Conservation (phyloP, 2,888 invertebrate species). For the Ochlodes sylvanus region DNA sequence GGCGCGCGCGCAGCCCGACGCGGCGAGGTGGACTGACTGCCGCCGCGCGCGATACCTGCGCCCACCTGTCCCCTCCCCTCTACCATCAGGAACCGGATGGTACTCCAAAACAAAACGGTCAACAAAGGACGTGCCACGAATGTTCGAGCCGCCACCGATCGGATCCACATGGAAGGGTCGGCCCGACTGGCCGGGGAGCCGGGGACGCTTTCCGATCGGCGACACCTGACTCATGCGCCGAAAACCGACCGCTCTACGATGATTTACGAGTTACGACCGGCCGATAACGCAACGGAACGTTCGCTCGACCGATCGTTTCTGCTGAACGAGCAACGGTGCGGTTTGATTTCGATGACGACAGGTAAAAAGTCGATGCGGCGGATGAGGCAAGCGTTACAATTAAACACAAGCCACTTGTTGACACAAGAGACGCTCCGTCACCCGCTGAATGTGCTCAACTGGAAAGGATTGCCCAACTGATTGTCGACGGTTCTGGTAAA, state of each 20-base stretch:
- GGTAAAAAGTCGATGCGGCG: constrained; percentile 53
- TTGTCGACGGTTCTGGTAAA: constrained; percentile 66
- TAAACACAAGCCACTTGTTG: constrained; percentile 63
- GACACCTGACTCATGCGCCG: constrained; percentile 74
- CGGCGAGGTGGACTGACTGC: constrained; percentile 76
- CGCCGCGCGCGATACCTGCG: constrained; percentile 79
- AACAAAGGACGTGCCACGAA: constrained; percentile 84
- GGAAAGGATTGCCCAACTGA: constrained; percentile 73
- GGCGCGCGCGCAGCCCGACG: constrained; percentile 79
- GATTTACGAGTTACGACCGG: constrained; percentile 52
- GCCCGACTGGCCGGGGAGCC: constrained; percentile 48
- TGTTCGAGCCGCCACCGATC: constrained; percentile 77
- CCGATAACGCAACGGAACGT: constrained; percentile 47
- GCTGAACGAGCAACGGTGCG: constrained; percentile 49
- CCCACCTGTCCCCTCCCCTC: constrained; percentile 81
- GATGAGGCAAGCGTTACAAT: constrained; percentile 58
- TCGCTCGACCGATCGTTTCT: constrained; percentile 53
- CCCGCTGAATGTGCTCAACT: constrained; percentile 67
- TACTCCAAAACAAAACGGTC: constrained; percentile 84
- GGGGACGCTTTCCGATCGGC: constrained; percentile 58
- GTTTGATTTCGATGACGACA: constrained; percentile 56
- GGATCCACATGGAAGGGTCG: constrained; percentile 62
- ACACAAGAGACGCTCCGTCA: constrained; percentile 58
- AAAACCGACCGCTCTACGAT: constrained; percentile 54
- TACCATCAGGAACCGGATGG: constrained; percentile 83